phyloP scores from a whole-genome alignment of 2,797 vertebrate genomes.

The Periparus ater region DNA sequence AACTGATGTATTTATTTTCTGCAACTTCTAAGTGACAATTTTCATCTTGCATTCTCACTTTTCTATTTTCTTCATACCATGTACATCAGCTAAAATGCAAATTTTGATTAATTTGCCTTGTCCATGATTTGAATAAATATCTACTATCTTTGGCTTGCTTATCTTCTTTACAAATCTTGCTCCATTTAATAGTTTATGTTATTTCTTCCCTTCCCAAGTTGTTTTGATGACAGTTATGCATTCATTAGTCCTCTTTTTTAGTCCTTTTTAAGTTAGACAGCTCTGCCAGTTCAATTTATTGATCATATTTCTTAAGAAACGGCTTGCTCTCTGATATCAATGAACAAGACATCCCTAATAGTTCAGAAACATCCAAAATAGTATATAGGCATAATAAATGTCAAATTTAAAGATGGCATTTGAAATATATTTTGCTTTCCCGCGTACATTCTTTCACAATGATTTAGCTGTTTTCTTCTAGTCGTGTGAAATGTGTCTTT shows the following conservation, averaged over 20 bases:
- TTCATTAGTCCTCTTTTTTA: background rate
- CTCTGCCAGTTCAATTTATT: background rate
- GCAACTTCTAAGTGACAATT: background rate
- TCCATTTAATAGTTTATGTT: background rate
- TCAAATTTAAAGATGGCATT: background rate
- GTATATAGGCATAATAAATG: background rate
- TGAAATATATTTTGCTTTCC: background rate
- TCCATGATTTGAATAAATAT: background rate
- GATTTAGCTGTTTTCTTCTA: background rate
- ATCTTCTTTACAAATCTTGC: background rate
- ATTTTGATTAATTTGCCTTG: background rate
- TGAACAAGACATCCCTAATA: background rate
- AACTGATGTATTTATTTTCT: background rate
- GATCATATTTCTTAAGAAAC: background rate
- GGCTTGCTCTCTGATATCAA: background rate
- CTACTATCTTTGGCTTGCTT: background rate
- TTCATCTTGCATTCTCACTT: background rate
- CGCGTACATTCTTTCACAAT: background rate
- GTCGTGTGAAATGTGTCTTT: background rate
- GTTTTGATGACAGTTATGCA: background rate
- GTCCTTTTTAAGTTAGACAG: background rate
- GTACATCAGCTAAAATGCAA: background rate
- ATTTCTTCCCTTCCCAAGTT: background rate
- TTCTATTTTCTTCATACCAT: background rate
- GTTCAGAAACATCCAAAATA: background rate